A percentile compares a stretch with the other conserved stretches of the same genome.
Evolutionary conservation across 2,888 invertebrate genomes (phyloP).

Genomic region (Hofmannophila pseudospretella): DNA sequence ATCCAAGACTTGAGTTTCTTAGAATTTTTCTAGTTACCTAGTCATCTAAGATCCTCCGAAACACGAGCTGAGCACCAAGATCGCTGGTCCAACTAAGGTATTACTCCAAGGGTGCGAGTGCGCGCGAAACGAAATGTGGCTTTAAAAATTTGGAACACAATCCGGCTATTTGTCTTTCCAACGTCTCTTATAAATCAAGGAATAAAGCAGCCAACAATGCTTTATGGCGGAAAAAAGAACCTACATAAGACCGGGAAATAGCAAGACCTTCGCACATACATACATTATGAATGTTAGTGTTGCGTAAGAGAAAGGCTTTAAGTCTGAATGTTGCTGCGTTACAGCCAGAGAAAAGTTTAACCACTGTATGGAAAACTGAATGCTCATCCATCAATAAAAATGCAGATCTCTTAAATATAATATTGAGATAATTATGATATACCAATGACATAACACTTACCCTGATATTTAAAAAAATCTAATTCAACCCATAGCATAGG

Average conservation of each 20-base stretch:
- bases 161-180: slow-evolving; percentile 87
- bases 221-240: slow-evolving; percentile 78
- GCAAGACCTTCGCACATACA: slow-evolving; percentile 61
- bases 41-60: too few species aligned
- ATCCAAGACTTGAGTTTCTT: too few species aligned
- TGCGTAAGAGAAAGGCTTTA: slow-evolving; percentile 56
- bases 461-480: too few species aligned
- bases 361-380: too few species aligned
- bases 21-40: too few species aligned
- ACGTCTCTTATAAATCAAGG: slow-evolving; percentile 85
- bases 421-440: too few species aligned
- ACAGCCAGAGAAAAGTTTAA: slow-evolving; percentile 12
- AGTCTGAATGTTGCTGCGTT: slow-evolving; percentile 25
- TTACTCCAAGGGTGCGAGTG: slow-evolving; percentile 65
- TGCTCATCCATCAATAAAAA: too few species aligned
- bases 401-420: too few species aligned
- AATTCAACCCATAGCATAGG: too few species aligned
- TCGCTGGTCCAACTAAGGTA: slow-evolving; percentile 44
- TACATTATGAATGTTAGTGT: slow-evolving; percentile 70
- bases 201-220: slow-evolving; percentile 81
- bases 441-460: too few species aligned
- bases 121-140: slow-evolving; percentile 84
- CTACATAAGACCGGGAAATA: slow-evolving; percentile 74
- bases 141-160: slow-evolving; percentile 89
- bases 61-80: slow-evolving; percentile 57